Evolutionary conservation across 2,797 vertebrate genomes (phyloP), one percentile per base, ranked within the genome.

Genomic region (Monodelphis domestica): DNA sequence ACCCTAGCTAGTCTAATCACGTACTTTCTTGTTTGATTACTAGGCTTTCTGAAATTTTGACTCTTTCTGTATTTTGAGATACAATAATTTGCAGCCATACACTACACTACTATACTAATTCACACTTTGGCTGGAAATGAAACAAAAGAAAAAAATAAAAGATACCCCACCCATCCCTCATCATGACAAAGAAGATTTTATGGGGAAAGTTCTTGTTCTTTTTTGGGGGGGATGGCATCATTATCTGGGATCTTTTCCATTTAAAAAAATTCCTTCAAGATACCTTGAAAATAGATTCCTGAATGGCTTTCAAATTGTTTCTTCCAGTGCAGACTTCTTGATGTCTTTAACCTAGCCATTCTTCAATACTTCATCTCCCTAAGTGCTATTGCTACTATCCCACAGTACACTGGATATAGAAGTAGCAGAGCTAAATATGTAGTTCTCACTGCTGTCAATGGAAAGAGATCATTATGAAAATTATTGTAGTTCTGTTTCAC

Each of bases 41-140:
- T 24, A 24, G 11, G 29, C 28, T 54, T 92, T 89, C 21, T 5
- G 50, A 84, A 92, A 87, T n/a, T 88, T 53, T 70, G n/a, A 70
- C 6, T 78, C 15, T 78, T 38, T 24, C 17, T 78, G 10, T 78
- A 78, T 78, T 26, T 78, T 11, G 38, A 38, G 78, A 3, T 45
- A 26, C 21, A 70, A 70, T 0, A 38, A 45, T 78, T 78, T 63
- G 38, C 21, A 78, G 7, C 17, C 38, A 78, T 17, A 10, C 7
- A 70, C 15, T n/a, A 38, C 38, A 45, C 26, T 21, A 45, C 63
- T 21, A 24, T 45, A 78, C 17, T 6, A 91, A 94, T 14, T 30
- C 45, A 87, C 93, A 93, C 50, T 95, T 96, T n/a, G 94, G 54
- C 50, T 93, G 2, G 87, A 96, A 70, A 94, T 26, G 3, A 90